These are phyloP conservation scores for Scolanthus callimorphus DNA, from an alignment of 92 coral and sea anemone species.

Conservation along the genomic window DNA sequence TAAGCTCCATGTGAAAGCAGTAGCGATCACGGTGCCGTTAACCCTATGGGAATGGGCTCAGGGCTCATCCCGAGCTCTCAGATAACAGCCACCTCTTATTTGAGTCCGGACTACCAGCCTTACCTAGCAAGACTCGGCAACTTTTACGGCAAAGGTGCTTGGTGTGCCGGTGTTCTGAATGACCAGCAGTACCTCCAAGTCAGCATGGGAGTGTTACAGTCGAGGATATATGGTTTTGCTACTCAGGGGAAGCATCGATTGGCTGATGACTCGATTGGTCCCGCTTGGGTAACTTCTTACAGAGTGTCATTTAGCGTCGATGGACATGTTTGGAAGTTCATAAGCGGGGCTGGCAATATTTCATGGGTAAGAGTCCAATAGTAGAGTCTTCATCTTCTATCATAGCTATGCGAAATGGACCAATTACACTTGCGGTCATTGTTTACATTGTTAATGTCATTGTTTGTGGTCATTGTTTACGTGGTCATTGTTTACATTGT, in stretches of 20 bases:
- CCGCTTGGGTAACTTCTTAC: conserved; percentile 57
- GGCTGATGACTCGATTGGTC: conserved; percentile 36
- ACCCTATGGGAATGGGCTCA: conserved; percentile 25
- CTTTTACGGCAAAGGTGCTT: conserved; percentile 58
- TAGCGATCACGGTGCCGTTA: neutral
- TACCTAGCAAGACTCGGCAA: conserved; percentile 45
- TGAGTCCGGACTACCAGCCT: conserved; percentile 48
- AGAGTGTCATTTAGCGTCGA: conserved; percentile 20
- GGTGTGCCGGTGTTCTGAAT: conserved; percentile 70
- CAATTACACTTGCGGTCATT: too few species aligned
- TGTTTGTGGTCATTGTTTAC: too few species aligned
- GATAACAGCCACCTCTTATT: conserved; percentile 48
- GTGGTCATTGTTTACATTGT: too few species aligned
- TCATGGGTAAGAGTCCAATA: neutral
- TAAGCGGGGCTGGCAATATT: neutral
- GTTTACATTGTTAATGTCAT: too few species aligned
- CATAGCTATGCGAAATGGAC: too few species aligned
- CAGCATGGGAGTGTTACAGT: conserved; percentile 41
- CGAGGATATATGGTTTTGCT: conserved; percentile 37
- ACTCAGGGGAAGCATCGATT: conserved; percentile 62
- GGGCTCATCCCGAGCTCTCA: conserved; percentile 14
- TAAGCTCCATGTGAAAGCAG: conserved; percentile 3
- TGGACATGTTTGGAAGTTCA: conserved; percentile 19
- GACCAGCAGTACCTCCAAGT: conserved; percentile 57
- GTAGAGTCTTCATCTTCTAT: too few species aligned